Percentiles rank a stretch among this genome's conserved stretches.
Evolutionary conservation across 2,888 invertebrate species (phyloP).

Genomic region (Lasioglossum zephyrum): DNA sequence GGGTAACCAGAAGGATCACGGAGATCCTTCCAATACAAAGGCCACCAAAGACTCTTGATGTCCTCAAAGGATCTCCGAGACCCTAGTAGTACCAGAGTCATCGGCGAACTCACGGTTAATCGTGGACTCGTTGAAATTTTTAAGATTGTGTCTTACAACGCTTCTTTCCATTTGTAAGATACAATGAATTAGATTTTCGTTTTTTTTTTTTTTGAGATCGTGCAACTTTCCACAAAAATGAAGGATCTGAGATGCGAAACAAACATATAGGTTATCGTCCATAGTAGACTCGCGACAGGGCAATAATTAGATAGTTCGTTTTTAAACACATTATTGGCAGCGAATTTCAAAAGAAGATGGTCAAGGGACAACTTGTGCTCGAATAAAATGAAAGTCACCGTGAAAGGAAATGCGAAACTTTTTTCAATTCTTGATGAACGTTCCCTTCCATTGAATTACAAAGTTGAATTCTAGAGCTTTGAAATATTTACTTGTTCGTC

Average conservation of each 20-base stretch:
- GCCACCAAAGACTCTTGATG: background rate
- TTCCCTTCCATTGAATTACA: background rate
- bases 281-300: no score
- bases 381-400: background rate
- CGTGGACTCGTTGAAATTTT: background rate
- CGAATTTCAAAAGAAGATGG: background rate
- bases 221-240: no score
- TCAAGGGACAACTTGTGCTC: background rate
- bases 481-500: background rate
- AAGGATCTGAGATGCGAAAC: no score
- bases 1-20: slow-evolving; percentile 1
- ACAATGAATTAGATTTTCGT: background rate
- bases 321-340: background rate
- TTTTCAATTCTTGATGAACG: background rate
- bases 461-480: background rate
- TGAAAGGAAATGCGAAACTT: background rate
- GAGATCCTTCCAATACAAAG: background rate
- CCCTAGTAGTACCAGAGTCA: background rate
- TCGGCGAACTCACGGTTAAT: background rate
- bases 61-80: slow-evolving; percentile 2
- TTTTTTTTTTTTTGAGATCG: no score
- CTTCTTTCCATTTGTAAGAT: background rate
- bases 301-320: no score
- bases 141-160: background rate
- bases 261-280: no score